Conservation (phyloP, 2,113 vertebrate genomes). For the Eulacestoma nigropectus region DNA sequence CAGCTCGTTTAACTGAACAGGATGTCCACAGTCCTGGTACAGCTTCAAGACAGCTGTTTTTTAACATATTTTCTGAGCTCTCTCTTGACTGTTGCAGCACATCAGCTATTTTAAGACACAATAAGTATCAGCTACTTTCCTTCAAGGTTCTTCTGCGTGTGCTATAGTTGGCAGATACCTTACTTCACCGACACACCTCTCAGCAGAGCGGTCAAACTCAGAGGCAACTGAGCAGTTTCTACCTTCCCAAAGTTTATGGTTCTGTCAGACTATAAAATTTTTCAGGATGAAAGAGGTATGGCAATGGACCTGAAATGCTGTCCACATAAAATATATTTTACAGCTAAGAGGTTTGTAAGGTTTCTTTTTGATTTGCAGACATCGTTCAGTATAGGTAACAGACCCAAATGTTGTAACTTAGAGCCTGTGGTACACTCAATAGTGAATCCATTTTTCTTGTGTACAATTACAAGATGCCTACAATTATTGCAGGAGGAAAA, state of each 20-base stretch:
- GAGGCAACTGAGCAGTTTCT: not conserved
- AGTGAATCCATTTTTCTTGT: not conserved
- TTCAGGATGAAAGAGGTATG: not conserved
- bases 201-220: not conserved
- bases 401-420: not conserved
- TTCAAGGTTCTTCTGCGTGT: not conserved
- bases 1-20: not conserved
- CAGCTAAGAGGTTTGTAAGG: not conserved
- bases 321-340: not conserved
- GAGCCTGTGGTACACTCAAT: fast-evolving
- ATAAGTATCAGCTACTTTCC: not conserved
- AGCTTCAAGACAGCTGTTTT: not conserved
- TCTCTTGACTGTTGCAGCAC: not conserved
- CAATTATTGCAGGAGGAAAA: not conserved
- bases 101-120: not conserved
- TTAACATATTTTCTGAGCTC: not conserved
- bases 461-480: not conserved
- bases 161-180: not conserved
- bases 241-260: not conserved
- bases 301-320: not conserved
- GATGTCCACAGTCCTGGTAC: not conserved
- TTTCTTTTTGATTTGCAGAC: not conserved
- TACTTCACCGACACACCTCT: not conserved
- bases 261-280: not conserved
- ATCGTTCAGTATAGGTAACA: not conserved